These are phyloP conservation scores for Leptodactylus fuscus DNA, from an alignment of 2,113 vertebrate species.

Conservation along the genomic window DNA sequence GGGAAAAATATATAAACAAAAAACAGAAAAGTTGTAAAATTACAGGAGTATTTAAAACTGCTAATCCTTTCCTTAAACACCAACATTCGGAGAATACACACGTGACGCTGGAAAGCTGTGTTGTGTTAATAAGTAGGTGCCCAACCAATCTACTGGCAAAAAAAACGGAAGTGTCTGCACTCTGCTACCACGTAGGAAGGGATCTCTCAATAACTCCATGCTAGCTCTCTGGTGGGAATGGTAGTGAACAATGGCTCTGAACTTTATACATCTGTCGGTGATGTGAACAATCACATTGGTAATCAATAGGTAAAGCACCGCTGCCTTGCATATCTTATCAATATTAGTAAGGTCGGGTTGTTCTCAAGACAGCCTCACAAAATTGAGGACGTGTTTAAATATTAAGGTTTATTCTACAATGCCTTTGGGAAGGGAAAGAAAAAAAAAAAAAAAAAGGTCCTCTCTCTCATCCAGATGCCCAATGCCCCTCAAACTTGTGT, in stretches of 20 bases:
- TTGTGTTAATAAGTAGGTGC: constrained; percentile 74
- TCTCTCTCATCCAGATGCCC: constrained; percentile 78
- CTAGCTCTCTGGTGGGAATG: constrained; percentile 63
- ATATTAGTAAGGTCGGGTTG: constrained; percentile 79
- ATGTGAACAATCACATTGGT: constrained; percentile 72
- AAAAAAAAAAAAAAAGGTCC: constrained; percentile 75
- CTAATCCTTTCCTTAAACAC: constrained; percentile 73
- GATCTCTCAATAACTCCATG: neutral
- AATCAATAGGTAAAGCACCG: constrained; percentile 72
- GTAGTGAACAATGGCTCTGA: constrained; percentile 70
- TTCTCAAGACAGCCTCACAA: constrained; percentile 92
- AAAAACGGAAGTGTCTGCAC: constrained; percentile 70
- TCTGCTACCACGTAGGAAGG: constrained; percentile 64
- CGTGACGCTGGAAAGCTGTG: constrained; percentile 70
- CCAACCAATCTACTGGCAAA: constrained; percentile 71
- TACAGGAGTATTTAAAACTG: constrained; percentile 84
- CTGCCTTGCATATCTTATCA: constrained; percentile 84
- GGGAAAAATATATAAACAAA: constrained; percentile 67
- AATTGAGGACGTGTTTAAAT: constrained; percentile 93
- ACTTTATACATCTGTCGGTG: constrained; percentile 70
- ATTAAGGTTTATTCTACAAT: constrained; percentile 83
- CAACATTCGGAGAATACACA: constrained; percentile 72
- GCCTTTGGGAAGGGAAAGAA: constrained; percentile 72
- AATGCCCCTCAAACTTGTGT: constrained; percentile 81
- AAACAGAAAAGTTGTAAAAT: constrained; percentile 68